phyloP scores from a whole-genome alignment of 2,113 vertebrate genomes.

The Pogona vitticeps region DNA sequence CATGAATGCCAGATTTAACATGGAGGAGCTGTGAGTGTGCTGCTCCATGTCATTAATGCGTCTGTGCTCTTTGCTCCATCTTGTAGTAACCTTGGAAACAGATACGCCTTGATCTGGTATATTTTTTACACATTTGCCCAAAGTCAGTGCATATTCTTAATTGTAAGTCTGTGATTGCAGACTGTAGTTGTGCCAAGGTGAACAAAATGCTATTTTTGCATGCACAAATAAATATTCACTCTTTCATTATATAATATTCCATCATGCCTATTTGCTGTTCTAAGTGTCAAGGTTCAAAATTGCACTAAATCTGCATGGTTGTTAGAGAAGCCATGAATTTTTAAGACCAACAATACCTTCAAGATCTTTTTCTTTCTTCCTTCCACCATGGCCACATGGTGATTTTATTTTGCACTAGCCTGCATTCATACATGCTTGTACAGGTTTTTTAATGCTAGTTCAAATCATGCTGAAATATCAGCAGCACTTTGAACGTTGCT shows the following conservation, averaged over 20 bases:
- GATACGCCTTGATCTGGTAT: too few species aligned
- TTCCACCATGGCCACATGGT: too few species aligned
- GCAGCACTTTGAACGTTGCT: not conserved
- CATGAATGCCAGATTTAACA: too few species aligned
- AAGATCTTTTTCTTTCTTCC: not conserved
- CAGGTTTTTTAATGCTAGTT: conserved; percentile 51
- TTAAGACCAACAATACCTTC: not conserved
- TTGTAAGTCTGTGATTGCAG: not conserved
- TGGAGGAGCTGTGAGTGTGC: too few species aligned
- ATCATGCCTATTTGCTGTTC: not conserved
- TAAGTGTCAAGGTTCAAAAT: not conserved
- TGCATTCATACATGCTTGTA: conserved; percentile 50
- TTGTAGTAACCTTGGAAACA: too few species aligned
- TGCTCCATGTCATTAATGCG: too few species aligned
- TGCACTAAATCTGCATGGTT: not conserved
- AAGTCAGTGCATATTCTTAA: not conserved
- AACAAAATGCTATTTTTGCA: not conserved
- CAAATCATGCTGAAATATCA: conserved; percentile 47
- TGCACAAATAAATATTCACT: not conserved
- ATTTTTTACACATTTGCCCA: too few species aligned
- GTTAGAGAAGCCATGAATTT: not conserved
- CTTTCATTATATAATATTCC: not conserved
- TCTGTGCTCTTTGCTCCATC: too few species aligned
- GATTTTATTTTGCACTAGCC: conserved; percentile 37
- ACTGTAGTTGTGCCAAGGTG: not conserved